phyloP scores from a whole-genome alignment of 2,797 vertebrate genomes.

The Gila robusta region DNA sequence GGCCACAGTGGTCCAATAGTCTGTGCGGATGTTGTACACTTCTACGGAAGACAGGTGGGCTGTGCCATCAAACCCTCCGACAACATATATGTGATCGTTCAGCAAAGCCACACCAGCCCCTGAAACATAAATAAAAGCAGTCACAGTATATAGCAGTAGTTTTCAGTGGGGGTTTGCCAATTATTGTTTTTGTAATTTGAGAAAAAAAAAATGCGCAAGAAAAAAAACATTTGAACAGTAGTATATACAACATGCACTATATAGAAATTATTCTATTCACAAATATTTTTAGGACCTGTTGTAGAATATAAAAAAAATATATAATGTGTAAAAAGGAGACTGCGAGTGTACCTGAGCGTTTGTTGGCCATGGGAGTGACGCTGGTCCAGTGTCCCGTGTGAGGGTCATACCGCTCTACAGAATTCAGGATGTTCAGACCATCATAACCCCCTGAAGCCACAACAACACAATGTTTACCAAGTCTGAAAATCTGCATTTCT shows the following conservation, averaged over 20 bases:
- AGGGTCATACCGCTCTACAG: slow-evolving; percentile 96
- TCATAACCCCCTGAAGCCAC: slow-evolving; percentile 91
- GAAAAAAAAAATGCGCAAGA: background rate
- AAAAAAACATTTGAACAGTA: background rate
- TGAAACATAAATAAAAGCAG: slow-evolving; percentile 62
- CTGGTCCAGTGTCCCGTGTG: slow-evolving; percentile 99
- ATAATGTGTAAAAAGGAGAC: background rate
- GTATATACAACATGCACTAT: background rate
- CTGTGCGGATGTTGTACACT: slow-evolving; percentile 96
- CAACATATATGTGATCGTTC: slow-evolving; percentile 98
- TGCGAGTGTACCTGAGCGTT: slow-evolving; percentile 88
- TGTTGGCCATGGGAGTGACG: slow-evolving; percentile 97
- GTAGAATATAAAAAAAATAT: background rate
- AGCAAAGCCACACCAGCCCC: slow-evolving; percentile 95
- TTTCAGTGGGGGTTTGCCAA: background rate
- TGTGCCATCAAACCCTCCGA: slow-evolving; percentile 96
- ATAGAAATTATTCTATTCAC: background rate
- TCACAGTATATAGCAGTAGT: background rate
- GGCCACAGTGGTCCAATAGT: slow-evolving; percentile 96
- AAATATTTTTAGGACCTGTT: background rate
- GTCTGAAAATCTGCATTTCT: background rate
- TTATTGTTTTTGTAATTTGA: background rate
- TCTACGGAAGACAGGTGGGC: slow-evolving; percentile 96
- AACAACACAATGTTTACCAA: slow-evolving; percentile 25
- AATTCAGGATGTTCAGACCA: slow-evolving; percentile 96